Evolutionary conservation across 2,113 vertebrate species (phyloP).

Genomic region (Alces alces): DNA sequence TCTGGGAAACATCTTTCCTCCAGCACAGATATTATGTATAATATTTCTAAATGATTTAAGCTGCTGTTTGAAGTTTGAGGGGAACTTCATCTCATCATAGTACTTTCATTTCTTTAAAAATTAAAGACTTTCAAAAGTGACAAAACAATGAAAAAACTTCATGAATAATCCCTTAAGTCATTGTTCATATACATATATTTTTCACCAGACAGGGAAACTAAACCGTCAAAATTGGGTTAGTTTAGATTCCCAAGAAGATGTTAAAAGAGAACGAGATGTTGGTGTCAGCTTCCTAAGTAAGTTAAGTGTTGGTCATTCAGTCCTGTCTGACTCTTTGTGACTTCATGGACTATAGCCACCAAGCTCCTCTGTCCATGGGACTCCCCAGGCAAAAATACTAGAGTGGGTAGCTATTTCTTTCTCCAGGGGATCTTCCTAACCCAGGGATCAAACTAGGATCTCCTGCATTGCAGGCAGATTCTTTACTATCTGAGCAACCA

Average conservation of each 20-base stretch:
- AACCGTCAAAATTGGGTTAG: not conserved
- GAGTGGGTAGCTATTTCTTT: not conserved
- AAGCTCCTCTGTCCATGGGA: not conserved
- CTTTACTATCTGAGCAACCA: not conserved
- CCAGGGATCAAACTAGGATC: not conserved
- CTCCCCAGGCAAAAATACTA: not conserved
- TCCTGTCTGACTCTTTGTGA: not conserved
- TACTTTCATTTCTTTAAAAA: slow-evolving; percentile 35
- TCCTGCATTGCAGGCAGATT: not conserved
- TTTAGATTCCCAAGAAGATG: not conserved
- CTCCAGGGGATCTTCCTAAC: not conserved
- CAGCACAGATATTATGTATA: not conserved
- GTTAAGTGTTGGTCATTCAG: not conserved
- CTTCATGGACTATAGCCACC: not conserved
- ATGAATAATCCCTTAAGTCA: not conserved
- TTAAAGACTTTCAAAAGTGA: not conserved
- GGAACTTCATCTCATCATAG: not conserved
- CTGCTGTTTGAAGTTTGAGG: not conserved
- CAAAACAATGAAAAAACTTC: not conserved
- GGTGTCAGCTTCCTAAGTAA: not conserved
- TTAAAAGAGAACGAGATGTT: not conserved
- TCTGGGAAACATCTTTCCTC: not conserved
- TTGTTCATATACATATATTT: not conserved
- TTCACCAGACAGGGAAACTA: not conserved
- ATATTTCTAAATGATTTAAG: slow-evolving; percentile 15